Base-by-base conservation (phyloP, 2,113 vertebrate genomes). In the Emydocephalus ijimae region DNA sequence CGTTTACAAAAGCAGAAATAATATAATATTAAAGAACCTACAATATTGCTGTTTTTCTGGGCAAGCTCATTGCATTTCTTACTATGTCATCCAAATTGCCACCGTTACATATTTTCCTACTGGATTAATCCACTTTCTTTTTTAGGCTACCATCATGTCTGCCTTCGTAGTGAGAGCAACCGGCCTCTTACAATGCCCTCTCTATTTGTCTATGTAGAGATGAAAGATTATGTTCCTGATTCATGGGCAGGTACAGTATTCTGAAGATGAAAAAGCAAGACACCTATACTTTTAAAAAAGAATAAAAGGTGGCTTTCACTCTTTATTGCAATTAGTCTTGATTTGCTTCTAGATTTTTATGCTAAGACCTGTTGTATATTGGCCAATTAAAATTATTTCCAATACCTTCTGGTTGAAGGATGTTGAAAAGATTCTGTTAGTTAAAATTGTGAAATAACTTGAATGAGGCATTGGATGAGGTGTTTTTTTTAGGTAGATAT, bases 201-300 rank as follows among this genome's bases (percentile, higher is more conserved):
- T 0, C 97, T 99, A 18, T 99, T 99, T 23, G 98, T 99, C 92
- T 98, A 98, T 97, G 98, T 99, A 90, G 99, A 99, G 95, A 96
- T 99, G 95, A 99, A 99, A 97, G 99, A 99, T 96, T 99, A 99
- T 1, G 98, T 99, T 34, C 99, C 99, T 0, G 99, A 99, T 23
- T 98, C 98, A 2, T 99, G 98, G 96, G 99, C 99, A 97, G 99
- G 99, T 99, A 97, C 55, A 50, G 24, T 1, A 2, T 34, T 52
- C 8, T 0, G 23, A 61, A 6, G 9, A 3, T 0, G 0, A 0
- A 0, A 0, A 0, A 8, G 39, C 20, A 18, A 8, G 26, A 43
- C 15, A 15, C 20, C 7, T 39, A 10, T 69, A 52, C 0, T 57
- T 18, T 57, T 43, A 12, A 39, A 89, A 89, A 89, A 56, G 54